Evolutionary conservation across 2,888 invertebrate genomes (phyloP).

Genomic region (Drosophila tanythrix): DNA sequence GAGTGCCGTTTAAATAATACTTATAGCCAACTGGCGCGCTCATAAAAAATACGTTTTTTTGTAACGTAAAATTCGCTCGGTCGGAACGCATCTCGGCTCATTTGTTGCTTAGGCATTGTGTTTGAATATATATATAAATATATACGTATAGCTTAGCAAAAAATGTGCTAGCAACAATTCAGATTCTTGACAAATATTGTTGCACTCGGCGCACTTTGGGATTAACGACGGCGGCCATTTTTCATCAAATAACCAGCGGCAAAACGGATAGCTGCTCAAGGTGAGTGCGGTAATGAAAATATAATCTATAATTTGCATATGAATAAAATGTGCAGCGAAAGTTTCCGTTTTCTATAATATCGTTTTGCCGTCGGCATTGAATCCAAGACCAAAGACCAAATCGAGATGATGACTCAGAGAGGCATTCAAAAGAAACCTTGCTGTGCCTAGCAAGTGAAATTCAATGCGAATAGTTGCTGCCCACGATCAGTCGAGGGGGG

Average conservation of each 20-base stretch:
- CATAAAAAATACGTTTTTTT: constrained; percentile 32
- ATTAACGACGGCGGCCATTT: constrained; percentile 71
- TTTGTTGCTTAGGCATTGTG: constrained; percentile 30
- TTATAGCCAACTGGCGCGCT: constrained; percentile 33
- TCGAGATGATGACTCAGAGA: constrained; percentile 27
- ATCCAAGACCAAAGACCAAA: constrained; percentile 18
- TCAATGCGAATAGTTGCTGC: constrained; percentile 67
- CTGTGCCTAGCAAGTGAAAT: constrained; percentile 60
- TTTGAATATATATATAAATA: background rate
- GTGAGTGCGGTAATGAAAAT: constrained; percentile 50
- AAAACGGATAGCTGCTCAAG: constrained; percentile 82
- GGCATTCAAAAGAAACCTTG: constrained; percentile 35
- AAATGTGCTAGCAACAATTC: constrained; percentile 65
- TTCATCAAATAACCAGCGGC: constrained; percentile 72
- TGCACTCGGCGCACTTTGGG: constrained; percentile 39
- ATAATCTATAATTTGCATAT: constrained; percentile 33
- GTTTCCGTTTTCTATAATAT: constrained; percentile 13
- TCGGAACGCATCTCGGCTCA: constrained; percentile 49
- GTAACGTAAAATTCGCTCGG: constrained; percentile 59
- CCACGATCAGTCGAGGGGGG: constrained; percentile 35
- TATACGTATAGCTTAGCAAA: constrained; percentile 11
- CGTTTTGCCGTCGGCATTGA: constrained; percentile 58
- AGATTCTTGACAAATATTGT: constrained; percentile 47
- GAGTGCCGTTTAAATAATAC: constrained; percentile 44
- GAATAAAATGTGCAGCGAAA: constrained; percentile 2